Base-by-base conservation (phyloP, 2,888 invertebrate species). In the Fragum sueziense region DNA sequence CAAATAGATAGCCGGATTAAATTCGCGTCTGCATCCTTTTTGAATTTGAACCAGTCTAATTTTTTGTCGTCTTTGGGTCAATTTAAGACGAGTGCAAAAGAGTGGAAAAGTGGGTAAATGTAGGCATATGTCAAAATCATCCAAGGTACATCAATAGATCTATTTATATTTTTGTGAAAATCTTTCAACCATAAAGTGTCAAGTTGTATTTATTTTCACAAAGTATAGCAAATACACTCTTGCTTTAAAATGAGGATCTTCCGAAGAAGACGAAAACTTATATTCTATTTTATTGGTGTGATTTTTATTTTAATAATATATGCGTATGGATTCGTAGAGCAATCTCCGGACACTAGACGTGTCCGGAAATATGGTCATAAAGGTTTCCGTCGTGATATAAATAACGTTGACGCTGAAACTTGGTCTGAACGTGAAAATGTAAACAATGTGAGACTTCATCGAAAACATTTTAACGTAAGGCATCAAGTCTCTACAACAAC, bases 81-180 rank as follows among this genome's bases (percentile, higher is more conserved):
- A 41, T 41, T 41, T 41, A 17, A 9, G 17, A 9, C 41, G 17
- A 17, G 41, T 17, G 9, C 9, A 11, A 41, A 41, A 41, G 41
- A 41, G 41, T 41, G 9, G 17, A 41, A n/a, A n/a, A n/a, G n/a
- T n/a, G n/a, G n/a, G n/a, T n/a, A n/a, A n/a, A n/a, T n/a, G n/a
- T n/a, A n/a, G 47, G 47, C n/a, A 47, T 20, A 47, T 47, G 14
- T 47, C 7, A 47, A 47, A 47, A 14, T n/a, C 17, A 47, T 9
- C 3, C 47, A 47, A n/a, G 47, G 47, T 47, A 4, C 47, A 47
- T 47, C 47, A 14, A 27, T 57, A 11, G 9, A 41, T 41, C 17
- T 41, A 27, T 3, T 27, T 22, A 57, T 57, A 57, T 27, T 57
- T 52, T 22, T 57, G 57, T 57, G 41, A 57, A 57, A 57, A 57